A percentile compares a stretch with the other conserved stretches of the same genome.
These are phyloP conservation scores for Ophraella communa DNA, from an alignment of 2,888 invertebrate species.

Conservation along the genomic window DNA sequence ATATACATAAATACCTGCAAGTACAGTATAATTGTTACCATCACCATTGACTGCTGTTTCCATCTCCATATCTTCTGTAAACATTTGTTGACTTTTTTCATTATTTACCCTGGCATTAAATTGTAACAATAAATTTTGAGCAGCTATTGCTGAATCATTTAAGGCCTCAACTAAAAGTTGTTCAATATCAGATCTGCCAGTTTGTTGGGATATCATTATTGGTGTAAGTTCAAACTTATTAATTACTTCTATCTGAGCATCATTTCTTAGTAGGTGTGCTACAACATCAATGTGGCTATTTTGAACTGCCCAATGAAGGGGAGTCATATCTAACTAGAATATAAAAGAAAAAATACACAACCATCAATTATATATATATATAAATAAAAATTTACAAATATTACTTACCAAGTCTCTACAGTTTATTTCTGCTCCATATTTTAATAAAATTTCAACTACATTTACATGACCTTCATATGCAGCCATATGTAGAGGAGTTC, in stretches of 20 bases:
- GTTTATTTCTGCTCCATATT: conserved; percentile 75
- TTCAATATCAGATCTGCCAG: conserved; percentile 68
- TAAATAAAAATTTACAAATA: too few relatives aligned
- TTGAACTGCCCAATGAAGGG: conserved; percentile 93
- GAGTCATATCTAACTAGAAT: conserved; percentile 82
- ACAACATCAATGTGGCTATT: conserved; percentile 76
- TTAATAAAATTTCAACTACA: conserved; percentile 74
- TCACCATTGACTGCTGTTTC: conserved; percentile 29
- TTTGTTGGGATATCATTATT: conserved; percentile 70
- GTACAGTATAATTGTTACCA: conserved; percentile 3
- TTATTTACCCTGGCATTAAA: conserved; percentile 34
- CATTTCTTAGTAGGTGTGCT: conserved; percentile 72
- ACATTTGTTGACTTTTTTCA: conserved; percentile 37
- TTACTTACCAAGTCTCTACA: conserved; percentile 76
- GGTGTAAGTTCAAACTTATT: conserved; percentile 81
- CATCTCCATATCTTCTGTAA: conserved; percentile 32
- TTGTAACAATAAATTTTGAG: conserved; percentile 47
- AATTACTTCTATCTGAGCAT: conserved; percentile 71
- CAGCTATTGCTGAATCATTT: conserved; percentile 46
- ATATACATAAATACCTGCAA: conserved; percentile 8
- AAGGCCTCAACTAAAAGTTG: conserved; percentile 62
- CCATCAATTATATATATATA: too few relatives aligned
- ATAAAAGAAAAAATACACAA: neutral
- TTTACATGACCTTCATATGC: conserved; percentile 81
- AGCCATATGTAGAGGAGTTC: conserved; percentile 90